These are phyloP conservation scores for Hemicrepidius hirtus DNA, from an alignment of 2,888 invertebrate species.

Conservation along the genomic window DNA sequence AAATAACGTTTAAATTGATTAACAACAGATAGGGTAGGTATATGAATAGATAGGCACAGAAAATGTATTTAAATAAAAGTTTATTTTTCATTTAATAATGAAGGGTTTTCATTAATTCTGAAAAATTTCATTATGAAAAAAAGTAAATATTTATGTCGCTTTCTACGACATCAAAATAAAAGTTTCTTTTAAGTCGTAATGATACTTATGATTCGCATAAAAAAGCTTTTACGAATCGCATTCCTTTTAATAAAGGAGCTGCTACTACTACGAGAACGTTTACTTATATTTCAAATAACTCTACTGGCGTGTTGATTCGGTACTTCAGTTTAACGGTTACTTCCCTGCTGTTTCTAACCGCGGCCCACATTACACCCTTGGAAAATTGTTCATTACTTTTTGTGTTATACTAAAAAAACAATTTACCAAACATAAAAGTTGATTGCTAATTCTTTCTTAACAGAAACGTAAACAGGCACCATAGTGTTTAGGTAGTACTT, in stretches of 20 bases:
- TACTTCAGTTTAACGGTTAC: conserved; percentile 41
- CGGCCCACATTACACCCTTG: conserved; percentile 21
- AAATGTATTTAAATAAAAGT: too few species aligned
- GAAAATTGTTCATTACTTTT: conserved; percentile 34
- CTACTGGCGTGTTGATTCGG: conserved; percentile 38
- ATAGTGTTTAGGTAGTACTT: background rate
- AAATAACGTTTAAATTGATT: too few species aligned
- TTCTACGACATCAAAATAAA: conserved; percentile 16
- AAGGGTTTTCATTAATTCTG: background rate
- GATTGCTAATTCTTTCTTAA: conserved; percentile 29
- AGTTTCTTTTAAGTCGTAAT: conserved; percentile 2
- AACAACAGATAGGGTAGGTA: too few species aligned
- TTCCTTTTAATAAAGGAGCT: conserved; percentile 32
- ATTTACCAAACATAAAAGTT: conserved; percentile 34
- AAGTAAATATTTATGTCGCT: conserved; percentile 13
- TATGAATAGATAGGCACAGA: too few species aligned
- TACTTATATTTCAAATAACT: conserved; percentile 41
- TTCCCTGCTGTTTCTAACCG: conserved; percentile 37
- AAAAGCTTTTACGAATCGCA: conserved; percentile 17
- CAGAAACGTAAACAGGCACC: conserved; percentile 16
- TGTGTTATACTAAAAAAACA: conserved; percentile 36
- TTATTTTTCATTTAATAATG: too few species aligned
- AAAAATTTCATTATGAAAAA: conserved; percentile 9
- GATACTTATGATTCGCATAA: conserved; percentile 9
- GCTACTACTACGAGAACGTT: conserved; percentile 29